Evolutionary conservation across 2,797 vertebrate genomes (phyloP), one percentile per base, ranked within the genome.

Genomic region (Hippopotamyrus pictus): DNA sequence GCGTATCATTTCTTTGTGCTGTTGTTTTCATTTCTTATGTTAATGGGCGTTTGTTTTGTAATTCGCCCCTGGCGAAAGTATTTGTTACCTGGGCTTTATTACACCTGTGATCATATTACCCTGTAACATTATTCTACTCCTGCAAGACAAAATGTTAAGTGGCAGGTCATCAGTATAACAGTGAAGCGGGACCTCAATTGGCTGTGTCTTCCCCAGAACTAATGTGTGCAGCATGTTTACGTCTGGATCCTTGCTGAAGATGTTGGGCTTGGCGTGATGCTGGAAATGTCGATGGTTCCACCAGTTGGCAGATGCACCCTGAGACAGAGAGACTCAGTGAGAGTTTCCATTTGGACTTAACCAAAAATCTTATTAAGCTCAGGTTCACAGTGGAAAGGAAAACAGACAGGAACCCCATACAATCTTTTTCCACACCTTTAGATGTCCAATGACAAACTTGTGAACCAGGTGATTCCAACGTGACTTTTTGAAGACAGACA

Each of bases 281-380:
- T 98, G 98, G 94, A 97, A 99, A 93, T 99, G 98, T 3, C 97
- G 96, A 88, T 99, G 98, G 93, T 99, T 99, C 98, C 98, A 99
- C 98, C 98, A 99, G 92, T 97, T 97, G 83, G 97, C 98, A 6
- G 98, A 98, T 6, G 97, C 98, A 25, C 98, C 98, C 98, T 99
- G 91, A 83, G 19, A 59, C 8, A 53, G 3, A 37, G 82, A 84
- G n/a, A 88, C 7, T 33, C 41, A 85, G 14, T n/a, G 29, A 87
- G 29, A 37, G 76, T 82, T 44, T 82, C 37, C 41, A 46, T 82
- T 76, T 84, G 50, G 19, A 5, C 8, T 3, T 19, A 25, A 29
- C 22, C 29, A 48, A 12, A 84, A 44, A 85, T 85, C 12, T 54
- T 37, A 17, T 57, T 62, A 33, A 33, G 51, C 57, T 46, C 57